Conservation (phyloP, 2,888 invertebrate species). For the Agrilus biguttatus region DNA sequence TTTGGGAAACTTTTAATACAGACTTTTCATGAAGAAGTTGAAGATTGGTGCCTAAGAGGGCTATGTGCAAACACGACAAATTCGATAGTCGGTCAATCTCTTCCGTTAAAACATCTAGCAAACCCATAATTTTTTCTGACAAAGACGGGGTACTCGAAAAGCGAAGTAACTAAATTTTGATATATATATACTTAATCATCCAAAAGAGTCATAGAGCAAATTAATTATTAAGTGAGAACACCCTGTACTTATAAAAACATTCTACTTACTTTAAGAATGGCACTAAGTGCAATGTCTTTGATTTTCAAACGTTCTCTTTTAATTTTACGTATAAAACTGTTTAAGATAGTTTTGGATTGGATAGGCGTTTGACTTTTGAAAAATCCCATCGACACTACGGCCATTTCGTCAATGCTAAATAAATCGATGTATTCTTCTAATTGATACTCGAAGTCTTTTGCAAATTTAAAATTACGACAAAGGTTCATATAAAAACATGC, state of each 20-base stretch:
- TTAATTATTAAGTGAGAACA: neutral
- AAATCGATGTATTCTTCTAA: slow-evolving; percentile 36
- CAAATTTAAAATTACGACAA: slow-evolving; percentile 37
- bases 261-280: slow-evolving; percentile 42
- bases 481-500: slow-evolving; percentile 52
- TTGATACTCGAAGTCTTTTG: slow-evolving; percentile 51
- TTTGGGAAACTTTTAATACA: slow-evolving; percentile 36
- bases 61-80: slow-evolving; percentile 49
- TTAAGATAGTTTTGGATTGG: slow-evolving; percentile 34
- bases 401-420: slow-evolving; percentile 50
- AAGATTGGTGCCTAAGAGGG: slow-evolving; percentile 43
- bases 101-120: slow-evolving; percentile 38
- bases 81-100: slow-evolving; percentile 45
- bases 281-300: slow-evolving; percentile 49
- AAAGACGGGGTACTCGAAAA: slow-evolving; percentile 37
- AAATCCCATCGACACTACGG: slow-evolving; percentile 53
- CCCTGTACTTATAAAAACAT: too few relatives aligned
- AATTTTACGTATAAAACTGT: slow-evolving; percentile 28
- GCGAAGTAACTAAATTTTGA: slow-evolving; percentile 32
- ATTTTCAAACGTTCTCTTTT: slow-evolving; percentile 36
- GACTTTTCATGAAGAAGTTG: slow-evolving; percentile 33
- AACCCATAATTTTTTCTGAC: slow-evolving; percentile 30
- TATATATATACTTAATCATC: neutral
- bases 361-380: slow-evolving; percentile 61
- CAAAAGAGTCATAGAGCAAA: too few relatives aligned